These are phyloP conservation scores for Nesospiza acunhae DNA, from an alignment of 2,113 vertebrate species.

Conservation along the genomic window DNA sequence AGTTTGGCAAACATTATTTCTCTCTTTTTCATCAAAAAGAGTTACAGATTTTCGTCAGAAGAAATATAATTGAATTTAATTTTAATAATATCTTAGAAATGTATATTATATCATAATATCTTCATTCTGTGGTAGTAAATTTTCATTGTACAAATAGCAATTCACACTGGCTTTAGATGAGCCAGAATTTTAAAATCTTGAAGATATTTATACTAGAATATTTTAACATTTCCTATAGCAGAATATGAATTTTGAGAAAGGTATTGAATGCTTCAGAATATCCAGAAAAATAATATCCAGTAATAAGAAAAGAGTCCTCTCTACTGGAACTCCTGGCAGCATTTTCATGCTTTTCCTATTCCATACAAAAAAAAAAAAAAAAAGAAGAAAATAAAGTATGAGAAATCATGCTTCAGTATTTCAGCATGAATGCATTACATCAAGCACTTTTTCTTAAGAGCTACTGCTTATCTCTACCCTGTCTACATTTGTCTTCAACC, in stretches of 20 bases:
- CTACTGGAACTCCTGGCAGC: not conserved
- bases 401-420: not conserved
- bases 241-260: not conserved
- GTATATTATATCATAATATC: not conserved
- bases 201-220: not conserved
- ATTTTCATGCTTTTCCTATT: not conserved
- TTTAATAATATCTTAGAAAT: not conserved
- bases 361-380: not conserved
- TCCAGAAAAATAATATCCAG: not conserved
- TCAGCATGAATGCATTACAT: not conserved
- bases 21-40: not conserved
- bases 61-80: not conserved
- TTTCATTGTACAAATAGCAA: not conserved
- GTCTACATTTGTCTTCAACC: conserved; percentile 22
- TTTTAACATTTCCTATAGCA: not conserved
- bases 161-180: not conserved
- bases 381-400: not conserved
- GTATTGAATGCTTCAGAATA: not conserved
- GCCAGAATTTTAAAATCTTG: not conserved
- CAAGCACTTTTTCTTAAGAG: conserved; percentile 20
- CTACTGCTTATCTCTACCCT: not conserved
- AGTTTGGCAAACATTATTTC: not conserved
- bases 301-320: not conserved
- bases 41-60: not conserved
- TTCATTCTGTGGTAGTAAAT: not conserved